Base-by-base conservation (phyloP, 2,888 invertebrate genomes). In the Caenorhabditis zanzibari region DNA sequence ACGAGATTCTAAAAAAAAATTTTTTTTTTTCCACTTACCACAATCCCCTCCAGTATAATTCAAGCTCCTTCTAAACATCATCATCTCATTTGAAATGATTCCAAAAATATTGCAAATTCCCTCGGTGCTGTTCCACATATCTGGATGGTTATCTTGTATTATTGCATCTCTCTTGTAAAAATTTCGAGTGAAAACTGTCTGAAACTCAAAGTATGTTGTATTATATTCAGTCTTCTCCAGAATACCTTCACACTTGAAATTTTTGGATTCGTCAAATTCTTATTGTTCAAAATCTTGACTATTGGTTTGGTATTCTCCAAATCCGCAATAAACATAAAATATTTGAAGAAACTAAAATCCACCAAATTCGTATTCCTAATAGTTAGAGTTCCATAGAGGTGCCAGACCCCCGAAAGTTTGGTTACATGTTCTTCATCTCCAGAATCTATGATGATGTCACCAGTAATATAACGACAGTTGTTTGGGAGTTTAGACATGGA, bases 11-110 rank as follows among this genome's bases (percentile, higher is more conserved):
- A n/a, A n/a, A n/a, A n/a, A n/a, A n/a, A n/a, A n/a, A n/a, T n/a
- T n/a, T n/a, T n/a, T n/a, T n/a, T n/a, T n/a, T n/a, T n/a, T n/a
- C n/a, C n/a, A n/a, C 47, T 10, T 10, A 47, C 64, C 49, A 49
- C 64, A 66, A 41, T 47, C 24, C 19, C n/a, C 49, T 19, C 64
- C 64, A 32, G 47, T 66, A 32, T 49, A 49, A 14, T 47, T 28
- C n/a, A 66, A n/a, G 24, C 32, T 49, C 12, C 49, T 49, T 19
- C 54, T 24, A 54, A 14, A 26, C 54, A 26, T 10, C 38, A 12
- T 2, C 24, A 19, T 22, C 19, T 22, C 22, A 26, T 66, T 28
- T 32, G n/a, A 4, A 28, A n/a, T 9, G 2, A n/a, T n/a, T n/a
- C n/a, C 47, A 47, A 64, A 47, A 9, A 32, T 16, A 16, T 49